These are phyloP conservation scores for Nannoperca obscura DNA, from an alignment of 2,797 vertebrate genomes.

Conservation along the genomic window DNA sequence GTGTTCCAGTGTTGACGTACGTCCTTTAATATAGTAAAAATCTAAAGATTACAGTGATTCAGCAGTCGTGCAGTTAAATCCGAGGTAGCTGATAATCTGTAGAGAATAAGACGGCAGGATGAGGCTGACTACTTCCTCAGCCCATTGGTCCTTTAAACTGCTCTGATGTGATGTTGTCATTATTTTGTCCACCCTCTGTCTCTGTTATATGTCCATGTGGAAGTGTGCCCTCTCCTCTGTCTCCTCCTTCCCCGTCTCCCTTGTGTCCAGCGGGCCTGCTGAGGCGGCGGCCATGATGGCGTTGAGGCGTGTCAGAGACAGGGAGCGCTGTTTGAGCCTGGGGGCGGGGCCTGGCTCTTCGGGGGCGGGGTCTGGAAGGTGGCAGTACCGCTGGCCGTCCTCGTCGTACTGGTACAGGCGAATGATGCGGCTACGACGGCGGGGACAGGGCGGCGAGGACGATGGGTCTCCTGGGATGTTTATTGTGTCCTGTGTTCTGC, in stretches of 20 bases:
- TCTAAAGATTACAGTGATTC: not conserved
- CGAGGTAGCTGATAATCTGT: not conserved
- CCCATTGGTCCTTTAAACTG: not conserved
- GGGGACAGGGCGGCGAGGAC: rapidly evolving
- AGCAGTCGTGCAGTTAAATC: not conserved
- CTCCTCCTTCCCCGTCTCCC: not conserved
- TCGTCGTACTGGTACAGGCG: constrained; percentile 87
- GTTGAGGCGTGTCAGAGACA: constrained; percentile 81
- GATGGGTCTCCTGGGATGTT: not conserved
- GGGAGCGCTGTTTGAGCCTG: constrained; percentile 72
- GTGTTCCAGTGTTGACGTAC: no score
- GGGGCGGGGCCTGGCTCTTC: constrained; percentile 18
- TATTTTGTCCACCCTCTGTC: not conserved
- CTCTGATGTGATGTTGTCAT: not conserved
- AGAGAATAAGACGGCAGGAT: no score
- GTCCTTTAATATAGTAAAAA: not conserved
- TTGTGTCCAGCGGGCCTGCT: constrained; percentile 28
- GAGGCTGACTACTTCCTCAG: not conserved
- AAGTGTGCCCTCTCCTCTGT: constrained; percentile 37
- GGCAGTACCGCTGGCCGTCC: constrained; percentile 77
- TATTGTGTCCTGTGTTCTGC: not conserved
- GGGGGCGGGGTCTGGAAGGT: constrained; percentile 62
- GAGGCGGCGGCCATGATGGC: constrained; percentile 81
- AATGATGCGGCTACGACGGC: constrained; percentile 75
- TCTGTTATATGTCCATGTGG: constrained; percentile 60